These are phyloP conservation scores for Leucoraja erinaceus DNA, from an alignment of 2,113 vertebrate species.

Conservation along the genomic window DNA sequence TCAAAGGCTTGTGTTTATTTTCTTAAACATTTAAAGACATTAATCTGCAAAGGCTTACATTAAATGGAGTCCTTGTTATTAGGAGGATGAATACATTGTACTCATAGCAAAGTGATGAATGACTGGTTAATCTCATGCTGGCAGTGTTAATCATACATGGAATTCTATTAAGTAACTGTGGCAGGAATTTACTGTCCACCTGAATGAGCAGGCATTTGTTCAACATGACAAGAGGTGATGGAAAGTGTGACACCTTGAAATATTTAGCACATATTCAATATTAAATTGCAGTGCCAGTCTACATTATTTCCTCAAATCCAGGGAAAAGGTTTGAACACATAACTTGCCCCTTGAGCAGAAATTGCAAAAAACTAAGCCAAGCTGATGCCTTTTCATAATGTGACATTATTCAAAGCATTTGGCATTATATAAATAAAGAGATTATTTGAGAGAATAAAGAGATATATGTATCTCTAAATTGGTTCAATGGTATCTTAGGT, in stretches of 20 bases:
- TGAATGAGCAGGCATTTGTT: neutral
- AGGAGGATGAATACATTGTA: neutral
- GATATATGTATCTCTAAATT: too few species aligned
- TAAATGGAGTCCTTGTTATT: neutral
- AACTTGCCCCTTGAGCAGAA: neutral
- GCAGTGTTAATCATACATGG: neutral
- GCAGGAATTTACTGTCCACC: neutral
- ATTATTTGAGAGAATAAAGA: neutral
- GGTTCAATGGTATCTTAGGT: too few species aligned
- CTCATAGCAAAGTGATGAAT: neutral
- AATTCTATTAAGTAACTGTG: neutral
- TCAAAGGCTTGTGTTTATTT: neutral
- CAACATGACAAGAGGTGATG: neutral
- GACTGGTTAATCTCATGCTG: neutral
- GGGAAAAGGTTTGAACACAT: neutral
- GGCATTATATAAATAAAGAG: neutral
- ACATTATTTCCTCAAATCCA: neutral
- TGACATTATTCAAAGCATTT: neutral
- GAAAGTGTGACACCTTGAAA: neutral
- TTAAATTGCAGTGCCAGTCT: neutral
- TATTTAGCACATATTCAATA: neutral
- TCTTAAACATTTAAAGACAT: neutral
- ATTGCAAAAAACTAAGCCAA: neutral
- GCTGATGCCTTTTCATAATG: neutral
- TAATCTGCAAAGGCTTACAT: neutral